Conservation (phyloP, 2,113 vertebrate genomes). For the Zosterops lateralis region DNA sequence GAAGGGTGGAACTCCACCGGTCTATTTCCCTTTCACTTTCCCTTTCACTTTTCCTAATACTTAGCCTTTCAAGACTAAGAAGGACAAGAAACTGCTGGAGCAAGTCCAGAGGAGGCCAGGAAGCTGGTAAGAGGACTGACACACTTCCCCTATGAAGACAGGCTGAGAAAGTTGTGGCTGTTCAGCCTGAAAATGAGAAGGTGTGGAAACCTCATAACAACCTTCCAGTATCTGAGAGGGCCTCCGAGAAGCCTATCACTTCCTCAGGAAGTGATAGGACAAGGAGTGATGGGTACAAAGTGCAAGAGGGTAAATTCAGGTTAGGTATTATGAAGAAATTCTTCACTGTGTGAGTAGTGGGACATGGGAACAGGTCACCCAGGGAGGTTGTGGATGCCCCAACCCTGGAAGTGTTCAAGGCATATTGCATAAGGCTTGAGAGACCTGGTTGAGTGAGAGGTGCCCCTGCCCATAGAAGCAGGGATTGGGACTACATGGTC, state of each 20-base stretch:
- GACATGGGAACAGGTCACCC: background rate
- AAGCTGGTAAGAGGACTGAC: too few species aligned
- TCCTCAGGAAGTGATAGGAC: background rate
- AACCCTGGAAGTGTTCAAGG: background rate
- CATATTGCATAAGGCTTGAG: fast-evolving
- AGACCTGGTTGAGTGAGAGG: fast-evolving
- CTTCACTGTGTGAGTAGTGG: background rate
- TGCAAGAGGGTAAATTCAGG: background rate
- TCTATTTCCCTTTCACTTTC: background rate
- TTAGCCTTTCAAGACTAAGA: background rate
- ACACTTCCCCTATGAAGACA: background rate
- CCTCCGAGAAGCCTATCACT: background rate
- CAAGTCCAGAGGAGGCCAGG: background rate
- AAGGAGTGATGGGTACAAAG: background rate
- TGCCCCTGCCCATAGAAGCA: background rate
- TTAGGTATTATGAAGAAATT: background rate
- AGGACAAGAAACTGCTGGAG: background rate
- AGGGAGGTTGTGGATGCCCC: background rate
- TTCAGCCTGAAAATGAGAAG: background rate
- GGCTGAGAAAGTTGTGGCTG: background rate
- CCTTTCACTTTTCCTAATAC: too few species aligned
- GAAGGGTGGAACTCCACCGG: too few species aligned
- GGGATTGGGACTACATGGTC: background rate
- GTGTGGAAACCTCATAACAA: background rate
- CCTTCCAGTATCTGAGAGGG: background rate